phyloP scores from a whole-genome alignment of 2,113 vertebrate species.

The human (Homo sapiens) region GRCh38 chr1:5452501-5453000 shows the following conservation, averaged over 20 bases:
- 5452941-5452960: not conserved
- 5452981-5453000: not conserved
- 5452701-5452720: no score
- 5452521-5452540: no score
- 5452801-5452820: not conserved
- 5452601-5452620: no score
- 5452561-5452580: no score
- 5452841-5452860: fast-evolving
- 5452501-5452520: no score
- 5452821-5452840: not conserved
- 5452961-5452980: not conserved
- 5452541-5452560: no score
- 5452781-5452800: not conserved
- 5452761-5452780: fast-evolving
- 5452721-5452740: not conserved
- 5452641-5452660: no score
- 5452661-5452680: no score
- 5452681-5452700: no score
- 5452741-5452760: fast-evolving
- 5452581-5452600: no score
- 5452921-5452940: not conserved
- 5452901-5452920: not conserved
- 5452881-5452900: not conserved
- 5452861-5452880: not conserved
- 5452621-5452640: no score